Evolutionary conservation across 1,140 invertebrate genomes (phyloP).

Genomic region (Choristoneura fumiferana): DNA sequence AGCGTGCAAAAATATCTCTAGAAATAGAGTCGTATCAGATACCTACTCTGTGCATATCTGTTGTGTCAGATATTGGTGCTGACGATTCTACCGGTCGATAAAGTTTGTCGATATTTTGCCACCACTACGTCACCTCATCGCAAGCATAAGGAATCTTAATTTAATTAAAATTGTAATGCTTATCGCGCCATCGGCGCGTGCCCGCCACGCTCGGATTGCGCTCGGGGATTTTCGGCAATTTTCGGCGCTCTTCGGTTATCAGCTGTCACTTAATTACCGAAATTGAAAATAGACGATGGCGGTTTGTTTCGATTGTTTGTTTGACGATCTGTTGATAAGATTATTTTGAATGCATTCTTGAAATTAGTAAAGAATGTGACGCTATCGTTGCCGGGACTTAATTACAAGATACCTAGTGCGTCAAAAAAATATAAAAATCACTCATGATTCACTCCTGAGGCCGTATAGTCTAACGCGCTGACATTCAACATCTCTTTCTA

Average conservation of each 20-base stretch:
- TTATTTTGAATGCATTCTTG: too few relatives aligned
- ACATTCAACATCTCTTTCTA: too few relatives aligned
- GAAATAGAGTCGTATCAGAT: too few relatives aligned
- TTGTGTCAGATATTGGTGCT: too few relatives aligned
- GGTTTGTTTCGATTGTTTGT: constrained; percentile 19
- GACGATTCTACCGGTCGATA: constrained; percentile 37
- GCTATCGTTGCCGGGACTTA: too few relatives aligned
- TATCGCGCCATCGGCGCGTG: constrained; percentile 55
- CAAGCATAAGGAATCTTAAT: constrained; percentile 61
- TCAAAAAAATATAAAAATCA: too few relatives aligned
- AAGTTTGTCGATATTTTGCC: constrained; percentile 21
- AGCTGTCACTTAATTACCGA: constrained; percentile 68
- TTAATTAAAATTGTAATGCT: constrained; percentile 69
- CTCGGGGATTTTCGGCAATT: constrained; percentile 34
- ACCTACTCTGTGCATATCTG: too few relatives aligned
- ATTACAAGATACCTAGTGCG: too few relatives aligned
- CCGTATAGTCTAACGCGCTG: too few relatives aligned
- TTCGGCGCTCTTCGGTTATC: constrained; percentile 42
- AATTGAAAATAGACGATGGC: constrained; percentile 54
- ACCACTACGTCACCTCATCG: constrained; percentile 20
- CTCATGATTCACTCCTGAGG: too few relatives aligned
- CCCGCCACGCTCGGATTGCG: constrained; percentile 56
- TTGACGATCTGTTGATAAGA: not conserved
- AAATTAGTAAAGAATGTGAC: too few relatives aligned
- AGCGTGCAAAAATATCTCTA: too few relatives aligned